Base-by-base conservation (phyloP, 2,113 vertebrate species). In the Poeciliopsis retropinna region DNA sequence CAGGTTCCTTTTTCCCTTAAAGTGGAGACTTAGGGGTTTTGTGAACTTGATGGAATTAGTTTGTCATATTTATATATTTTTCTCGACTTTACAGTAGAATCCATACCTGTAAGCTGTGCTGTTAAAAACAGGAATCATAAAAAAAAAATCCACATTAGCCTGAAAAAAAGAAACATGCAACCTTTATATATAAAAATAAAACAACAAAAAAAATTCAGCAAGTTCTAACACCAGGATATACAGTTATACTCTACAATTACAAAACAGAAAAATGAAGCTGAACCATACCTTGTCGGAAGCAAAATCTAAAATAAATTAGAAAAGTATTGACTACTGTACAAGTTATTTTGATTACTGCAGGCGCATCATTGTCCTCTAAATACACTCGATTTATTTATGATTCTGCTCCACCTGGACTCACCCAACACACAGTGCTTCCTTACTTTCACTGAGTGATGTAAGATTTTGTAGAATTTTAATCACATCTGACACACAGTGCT, bases 11-110 rank as follows among this genome's bases (percentile, higher is more conserved):
- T 32, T 78, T 71, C 11, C 29, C 62, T 32, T 66, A 60, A 28
- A 70, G 39, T 81, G 29, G 32, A 76, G 62, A 51, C 39, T 83
- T 44, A 25, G 34, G 37, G 14, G 64, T 65, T 80, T 75, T 34
- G 19, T 77, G 57, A 86, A 80, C 68, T 80, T 78, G 61, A 62
- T 34, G 34, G 77, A 83, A 76, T 63, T 19, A 47, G 44, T 47
- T 19, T 47, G 17, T 19, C 3, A 41, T 41, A 5, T 61, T 6
- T 72, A 60, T 70, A 11, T 27, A 14, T 64, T 80, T 73, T 30
- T 68, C 22, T 66, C 39, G 66, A n/a, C 64, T 80, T 84, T 37
- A 74, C 71, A 76, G 74, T 22, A 63, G 67, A 31, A 81, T 76
- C 44, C 64, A 29, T 34, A 74, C 67, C 69, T 60, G 27, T 67